Base-by-base conservation (phyloP, 92 coral and sea anemone species). In the Zoanthus gigantus region DNA sequence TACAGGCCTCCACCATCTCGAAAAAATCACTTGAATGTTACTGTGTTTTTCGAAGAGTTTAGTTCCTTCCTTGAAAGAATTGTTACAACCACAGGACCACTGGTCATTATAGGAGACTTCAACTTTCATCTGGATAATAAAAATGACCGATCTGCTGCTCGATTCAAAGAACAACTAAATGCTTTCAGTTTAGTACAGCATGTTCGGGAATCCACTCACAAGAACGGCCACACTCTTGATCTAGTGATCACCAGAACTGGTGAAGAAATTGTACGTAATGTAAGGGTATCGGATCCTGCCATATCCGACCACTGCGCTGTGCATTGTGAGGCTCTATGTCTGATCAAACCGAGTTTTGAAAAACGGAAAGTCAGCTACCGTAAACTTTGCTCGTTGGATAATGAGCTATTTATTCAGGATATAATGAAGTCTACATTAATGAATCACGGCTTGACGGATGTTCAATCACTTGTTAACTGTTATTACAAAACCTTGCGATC, bases 1-100 rank as follows among this genome's bases (percentile, higher is more conserved):
- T 86, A 86, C 83, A 86, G 89, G 79, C 89, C 83, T 60, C 89
- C 83, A 74, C 89, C 80, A 52, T 84, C 88, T n/a, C 71, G 50
- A 86, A 86, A 86, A 45, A 86, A 75, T 67, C 89, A 75, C n/a
- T 48, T 86, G 89, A 75, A 75, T 60, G 83, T 86, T 75, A 56
- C 83, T 72, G 46, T 86, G 83, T 86, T 74, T 80, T 48, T 86
- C 37, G 83, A 86, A 72, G 83, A 86, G 76, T 74, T 86, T 53
- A 74, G 89, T 61, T 86, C 89, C 83, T 86, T 86, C 72, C 80
- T 85, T 85, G 76, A 86, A 86, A 86, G 71, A 72, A 42, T 85
- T 85, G 89, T 85, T 30, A 85, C 89, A 50, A 85, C 89, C 46
- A 74, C 89, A 60, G 82, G 66, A 75, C 83, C 65, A 77, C 83